A percentile compares a stretch with the other conserved stretches of the same genome.
These are phyloP conservation scores for Ectropis grisescens DNA, from an alignment of 1,140 invertebrate genomes.

Conservation along the genomic window DNA sequence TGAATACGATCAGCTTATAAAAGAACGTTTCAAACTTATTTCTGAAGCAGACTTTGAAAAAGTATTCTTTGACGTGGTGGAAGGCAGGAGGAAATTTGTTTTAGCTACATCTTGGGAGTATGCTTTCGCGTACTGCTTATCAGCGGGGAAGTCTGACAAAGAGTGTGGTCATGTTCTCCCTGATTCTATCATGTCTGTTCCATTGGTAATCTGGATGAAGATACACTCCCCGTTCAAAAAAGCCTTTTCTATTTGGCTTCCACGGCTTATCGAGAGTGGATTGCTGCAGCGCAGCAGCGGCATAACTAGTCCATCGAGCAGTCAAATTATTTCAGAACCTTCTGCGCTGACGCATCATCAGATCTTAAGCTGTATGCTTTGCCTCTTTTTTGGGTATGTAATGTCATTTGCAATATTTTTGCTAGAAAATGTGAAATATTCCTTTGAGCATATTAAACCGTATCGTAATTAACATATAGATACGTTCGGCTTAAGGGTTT, in stretches of 20 bases:
- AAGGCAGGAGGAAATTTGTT: slow-evolving; percentile 33
- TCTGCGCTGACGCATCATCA: too few species aligned
- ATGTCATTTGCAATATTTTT: too few species aligned
- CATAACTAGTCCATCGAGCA: too few species aligned
- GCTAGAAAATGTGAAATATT: slow-evolving; percentile 19
- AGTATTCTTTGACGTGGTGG: slow-evolving; percentile 27
- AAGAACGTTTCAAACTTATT: slow-evolving; percentile 29
- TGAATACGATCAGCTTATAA: slow-evolving; percentile 37
- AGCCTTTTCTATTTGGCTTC: too few species aligned
- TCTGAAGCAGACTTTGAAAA: slow-evolving; percentile 31
- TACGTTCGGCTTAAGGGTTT: too few species aligned
- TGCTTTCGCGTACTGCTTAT: slow-evolving; percentile 33
- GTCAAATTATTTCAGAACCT: too few species aligned
- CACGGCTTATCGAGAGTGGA: too few species aligned
- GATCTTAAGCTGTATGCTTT: too few species aligned
- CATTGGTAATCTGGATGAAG: slow-evolving; percentile 42
- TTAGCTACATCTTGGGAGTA: slow-evolving; percentile 43
- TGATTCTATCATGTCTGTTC: slow-evolving; percentile 46
- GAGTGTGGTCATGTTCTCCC: slow-evolving; percentile 40
- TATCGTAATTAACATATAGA: too few species aligned
- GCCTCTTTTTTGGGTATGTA: too few species aligned
- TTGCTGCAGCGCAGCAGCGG: too few species aligned
- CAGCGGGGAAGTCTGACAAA: slow-evolving; percentile 26
- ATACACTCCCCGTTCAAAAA: too few species aligned
- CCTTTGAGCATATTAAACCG: not conserved